These are phyloP conservation scores for Chlorops oryzae DNA, from an alignment of 1,140 invertebrate species.

Conservation along the genomic window DNA sequence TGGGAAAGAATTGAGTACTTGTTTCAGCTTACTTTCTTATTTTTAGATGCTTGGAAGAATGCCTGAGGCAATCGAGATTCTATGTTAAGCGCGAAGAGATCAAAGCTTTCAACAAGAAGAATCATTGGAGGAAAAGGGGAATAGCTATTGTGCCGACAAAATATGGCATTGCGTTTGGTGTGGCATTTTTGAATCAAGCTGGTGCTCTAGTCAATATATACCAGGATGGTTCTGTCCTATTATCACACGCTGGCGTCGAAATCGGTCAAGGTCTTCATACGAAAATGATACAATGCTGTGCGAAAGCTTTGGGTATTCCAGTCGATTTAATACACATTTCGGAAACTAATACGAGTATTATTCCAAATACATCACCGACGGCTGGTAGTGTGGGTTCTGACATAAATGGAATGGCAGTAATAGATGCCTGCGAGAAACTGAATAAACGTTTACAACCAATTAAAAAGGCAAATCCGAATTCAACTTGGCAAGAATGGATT, in stretches of 20 bases:
- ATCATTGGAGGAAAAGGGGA: slow-evolving; percentile 84
- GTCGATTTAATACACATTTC: slow-evolving; percentile 74
- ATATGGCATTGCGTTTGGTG: slow-evolving; percentile 83
- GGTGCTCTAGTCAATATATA: slow-evolving; percentile 88
- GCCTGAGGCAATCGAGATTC: slow-evolving; percentile 64
- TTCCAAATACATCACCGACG: slow-evolving; percentile 88
- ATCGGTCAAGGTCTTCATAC: slow-evolving; percentile 96
- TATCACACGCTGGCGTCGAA: slow-evolving; percentile 89
- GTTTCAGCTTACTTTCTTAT: too few species aligned
- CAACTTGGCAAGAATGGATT: slow-evolving; percentile 84
- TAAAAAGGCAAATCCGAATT: slow-evolving; percentile 69
- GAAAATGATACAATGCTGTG: slow-evolving; percentile 88
- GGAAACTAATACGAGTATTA: slow-evolving; percentile 88
- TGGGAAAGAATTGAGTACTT: too few species aligned
- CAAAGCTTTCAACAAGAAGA: slow-evolving; percentile 67
- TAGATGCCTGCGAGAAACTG: slow-evolving; percentile 77
- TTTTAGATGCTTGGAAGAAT: slow-evolving; percentile 74
- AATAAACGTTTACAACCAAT: slow-evolving; percentile 70
- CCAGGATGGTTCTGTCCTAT: slow-evolving; percentile 82
- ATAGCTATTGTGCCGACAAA: slow-evolving; percentile 81
- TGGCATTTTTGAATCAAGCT: slow-evolving; percentile 77
- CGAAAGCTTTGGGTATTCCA: slow-evolving; percentile 66
- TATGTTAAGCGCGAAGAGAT: slow-evolving; percentile 55
- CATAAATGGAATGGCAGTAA: slow-evolving; percentile 90
- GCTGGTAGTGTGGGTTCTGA: slow-evolving; percentile 89